phyloP scores from a whole-genome alignment of 2,888 invertebrate species.

The Epinotia brunnichana region DNA sequence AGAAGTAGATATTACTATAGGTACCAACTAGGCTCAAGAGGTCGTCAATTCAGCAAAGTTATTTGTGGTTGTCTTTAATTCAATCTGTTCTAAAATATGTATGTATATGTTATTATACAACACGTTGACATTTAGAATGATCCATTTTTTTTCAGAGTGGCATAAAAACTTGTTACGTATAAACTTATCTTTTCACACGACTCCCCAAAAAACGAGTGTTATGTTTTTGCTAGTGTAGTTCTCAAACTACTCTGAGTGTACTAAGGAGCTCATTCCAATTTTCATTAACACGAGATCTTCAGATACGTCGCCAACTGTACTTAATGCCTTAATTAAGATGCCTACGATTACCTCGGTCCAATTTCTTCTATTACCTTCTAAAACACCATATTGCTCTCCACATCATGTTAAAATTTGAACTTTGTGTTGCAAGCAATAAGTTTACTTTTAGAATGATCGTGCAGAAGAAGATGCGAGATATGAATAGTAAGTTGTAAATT shows the following conservation, averaged over 20 bases:
- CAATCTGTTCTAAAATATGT: no score
- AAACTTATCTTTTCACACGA: no score
- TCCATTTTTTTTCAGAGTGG: no score
- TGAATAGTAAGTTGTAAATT: conserved; percentile 3
- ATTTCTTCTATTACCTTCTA: neutral
- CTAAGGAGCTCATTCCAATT: conserved; percentile 40
- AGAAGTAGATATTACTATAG: no score
- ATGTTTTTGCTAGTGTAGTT: neutral
- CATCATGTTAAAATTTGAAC: neutral
- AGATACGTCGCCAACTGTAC: conserved; percentile 19
- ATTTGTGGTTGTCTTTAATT: no score
- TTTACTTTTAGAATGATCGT: neutral
- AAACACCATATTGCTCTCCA: neutral
- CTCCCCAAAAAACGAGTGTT: neutral
- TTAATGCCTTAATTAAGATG: conserved; percentile 37
- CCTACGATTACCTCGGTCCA: conserved; percentile 21
- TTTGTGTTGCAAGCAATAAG: neutral
- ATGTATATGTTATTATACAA: no score
- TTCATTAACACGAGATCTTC: conserved; percentile 37
- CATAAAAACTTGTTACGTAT: no score
- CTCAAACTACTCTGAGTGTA: conserved; percentile 26
- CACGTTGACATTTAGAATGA: no score
- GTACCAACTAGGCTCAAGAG: no score
- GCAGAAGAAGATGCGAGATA: neutral
- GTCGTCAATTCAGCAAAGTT: no score